Conservation (phyloP, 2,797 vertebrate genomes). For the Sebastes oblongus region DNA sequence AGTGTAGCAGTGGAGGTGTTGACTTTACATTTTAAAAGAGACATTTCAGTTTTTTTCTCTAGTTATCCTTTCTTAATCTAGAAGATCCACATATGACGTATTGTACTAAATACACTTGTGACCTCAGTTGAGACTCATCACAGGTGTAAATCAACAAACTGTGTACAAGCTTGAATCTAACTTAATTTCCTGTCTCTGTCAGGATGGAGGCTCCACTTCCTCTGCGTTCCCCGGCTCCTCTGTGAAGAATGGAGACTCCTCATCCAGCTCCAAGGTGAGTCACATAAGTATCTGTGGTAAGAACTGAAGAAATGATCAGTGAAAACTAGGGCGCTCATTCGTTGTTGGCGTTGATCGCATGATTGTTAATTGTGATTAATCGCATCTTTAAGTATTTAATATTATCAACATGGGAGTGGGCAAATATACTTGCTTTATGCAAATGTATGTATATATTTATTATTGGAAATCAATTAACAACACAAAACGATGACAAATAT, state of each 20-base stretch:
- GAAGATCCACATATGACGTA: neutral
- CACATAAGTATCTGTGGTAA: neutral
- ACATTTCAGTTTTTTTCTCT: neutral
- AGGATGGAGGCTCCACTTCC: constrained; percentile 74
- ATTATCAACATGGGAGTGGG: too few relatives aligned
- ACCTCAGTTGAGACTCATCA: neutral
- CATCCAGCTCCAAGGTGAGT: constrained; percentile 76
- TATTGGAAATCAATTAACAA: too few relatives aligned
- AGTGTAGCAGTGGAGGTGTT: too few relatives aligned
- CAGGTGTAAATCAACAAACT: neutral
- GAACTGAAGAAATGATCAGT: neutral
- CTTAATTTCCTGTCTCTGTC: neutral
- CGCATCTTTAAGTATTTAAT: too few relatives aligned
- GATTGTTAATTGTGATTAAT: too few relatives aligned
- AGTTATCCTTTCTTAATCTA: neutral
- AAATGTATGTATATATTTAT: too few relatives aligned
- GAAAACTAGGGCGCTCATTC: neutral
- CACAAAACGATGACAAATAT: too few relatives aligned
- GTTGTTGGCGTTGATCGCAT: too few relatives aligned
- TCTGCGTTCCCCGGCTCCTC: constrained; percentile 76
- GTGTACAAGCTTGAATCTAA: neutral
- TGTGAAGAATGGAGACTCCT: constrained; percentile 67
- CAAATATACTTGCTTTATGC: too few relatives aligned
- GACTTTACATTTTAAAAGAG: neutral
- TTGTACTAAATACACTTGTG: neutral